Evolutionary conservation across 1,140 invertebrate species (phyloP), one percentile per base, ranked within the genome.

Genomic region (Neodiprion lecontei): DNA sequence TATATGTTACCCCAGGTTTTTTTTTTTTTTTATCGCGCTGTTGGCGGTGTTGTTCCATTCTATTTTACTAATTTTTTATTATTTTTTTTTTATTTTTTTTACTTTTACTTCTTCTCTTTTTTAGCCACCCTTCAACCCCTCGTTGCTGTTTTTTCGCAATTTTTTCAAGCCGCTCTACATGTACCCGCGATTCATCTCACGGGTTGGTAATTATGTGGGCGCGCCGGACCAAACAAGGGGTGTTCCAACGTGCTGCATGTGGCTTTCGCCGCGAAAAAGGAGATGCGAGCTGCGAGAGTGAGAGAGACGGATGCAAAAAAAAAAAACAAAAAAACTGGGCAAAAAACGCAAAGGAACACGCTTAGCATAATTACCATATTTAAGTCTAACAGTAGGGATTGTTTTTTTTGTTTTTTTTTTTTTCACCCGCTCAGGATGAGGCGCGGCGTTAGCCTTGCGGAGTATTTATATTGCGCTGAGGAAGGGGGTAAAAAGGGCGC

Each of bases 151-250:
- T 72, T 70, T 40, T 67, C 67, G n/a, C 67, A 68, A 28, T 48
- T n/a, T 69, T 71, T 65, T 48, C 10, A 11, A 72, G 53, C 48
- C 70, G 66, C 70, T 40, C 10, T 65, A 17, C 48, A 61, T 28
- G 28, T 40, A 40, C 28, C 73, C 66, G 14, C 68, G 11, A 23
- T 48, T 65, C 14, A 28, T 53, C 67, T 17, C 71, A 9, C 53
- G 82, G 78, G 79, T 73, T 81, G 83, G 83, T 86, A 86, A 86
- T 86, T 86, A 85, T 86, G 84, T 86, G 84, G 84, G 84, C 84
- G 84, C 84, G 84, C 79, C 81, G 83, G 81, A 85, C 83, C 84
- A 85, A 86, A 85, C 84, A 85, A 83, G 84, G 83, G 75, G 73
- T 53, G 40, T 12, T 14, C 17, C 14, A 23, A 12, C 21, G n/a